A percentile compares a stretch with the other conserved stretches of the same genome.
Conservation (phyloP, 2,113 vertebrate species). For the Turdus rufiventris region DNA sequence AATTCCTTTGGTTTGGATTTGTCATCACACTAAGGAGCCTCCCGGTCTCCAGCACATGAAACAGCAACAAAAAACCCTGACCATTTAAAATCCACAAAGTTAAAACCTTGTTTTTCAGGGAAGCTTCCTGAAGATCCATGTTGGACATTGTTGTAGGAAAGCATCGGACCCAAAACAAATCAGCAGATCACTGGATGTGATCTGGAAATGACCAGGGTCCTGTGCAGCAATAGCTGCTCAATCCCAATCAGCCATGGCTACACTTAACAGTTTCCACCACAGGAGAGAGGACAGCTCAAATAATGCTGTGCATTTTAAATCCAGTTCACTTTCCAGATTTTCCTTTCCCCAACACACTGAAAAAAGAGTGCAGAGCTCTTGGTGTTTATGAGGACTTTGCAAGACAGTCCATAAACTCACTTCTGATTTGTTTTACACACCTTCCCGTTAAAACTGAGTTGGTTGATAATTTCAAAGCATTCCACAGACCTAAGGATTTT, state of each 20-base stretch:
- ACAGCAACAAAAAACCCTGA: not conserved
- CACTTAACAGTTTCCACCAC: not conserved
- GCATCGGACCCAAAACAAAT: not conserved
- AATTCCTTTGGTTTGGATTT: not conserved
- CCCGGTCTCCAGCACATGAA: not conserved
- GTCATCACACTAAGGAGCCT: not conserved
- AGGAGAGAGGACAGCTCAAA: not conserved
- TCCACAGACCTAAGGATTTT: not conserved
- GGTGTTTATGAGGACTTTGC: not conserved
- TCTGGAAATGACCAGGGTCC: not conserved
- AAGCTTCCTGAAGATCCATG: not conserved
- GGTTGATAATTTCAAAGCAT: not conserved
- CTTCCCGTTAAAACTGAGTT: not conserved
- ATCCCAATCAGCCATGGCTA: fast-evolving
- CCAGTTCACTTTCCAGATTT: not conserved
- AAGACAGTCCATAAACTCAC: not conserved
- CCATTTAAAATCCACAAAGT: not conserved
- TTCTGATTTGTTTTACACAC: not conserved
- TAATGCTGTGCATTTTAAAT: not conserved
- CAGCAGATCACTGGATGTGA: not conserved
- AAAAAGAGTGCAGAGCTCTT: not conserved
- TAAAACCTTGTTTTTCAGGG: not conserved
- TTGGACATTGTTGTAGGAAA: not conserved
- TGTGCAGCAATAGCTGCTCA: not conserved
- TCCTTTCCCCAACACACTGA: not conserved